Conservation (phyloP, 2,888 invertebrate species). For the Rotaria magnacalcarata region DNA sequence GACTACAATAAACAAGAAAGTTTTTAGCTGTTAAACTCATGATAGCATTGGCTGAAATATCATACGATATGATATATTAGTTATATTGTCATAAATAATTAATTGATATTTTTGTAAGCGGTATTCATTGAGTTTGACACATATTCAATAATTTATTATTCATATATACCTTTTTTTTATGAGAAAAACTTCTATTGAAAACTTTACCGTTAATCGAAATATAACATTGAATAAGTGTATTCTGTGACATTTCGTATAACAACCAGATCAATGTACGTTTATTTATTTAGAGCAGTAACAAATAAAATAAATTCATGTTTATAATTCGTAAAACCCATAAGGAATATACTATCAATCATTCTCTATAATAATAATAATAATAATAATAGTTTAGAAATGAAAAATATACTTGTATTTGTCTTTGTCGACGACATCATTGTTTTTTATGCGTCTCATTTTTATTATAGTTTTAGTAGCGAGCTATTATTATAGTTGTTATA, state of each 20-base stretch:
- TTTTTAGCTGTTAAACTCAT: too few species aligned
- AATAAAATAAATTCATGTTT: background rate
- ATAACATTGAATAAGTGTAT: background rate
- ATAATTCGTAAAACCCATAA: background rate
- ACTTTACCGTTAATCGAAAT: background rate
- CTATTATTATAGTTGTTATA: background rate
- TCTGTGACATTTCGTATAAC: background rate
- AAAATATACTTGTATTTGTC: background rate
- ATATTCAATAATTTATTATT: background rate
- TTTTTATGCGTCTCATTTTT: background rate
- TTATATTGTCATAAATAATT: too few species aligned
- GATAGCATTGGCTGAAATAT: too few species aligned
- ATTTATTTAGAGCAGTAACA: background rate
- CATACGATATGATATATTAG: too few species aligned
- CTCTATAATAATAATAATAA: background rate
- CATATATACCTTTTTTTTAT: background rate
- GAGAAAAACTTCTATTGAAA: background rate
- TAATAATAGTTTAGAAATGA: background rate
- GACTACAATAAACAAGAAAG: too few species aligned
- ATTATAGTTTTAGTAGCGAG: too few species aligned
- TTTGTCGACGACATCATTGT: background rate
- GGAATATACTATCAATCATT: background rate
- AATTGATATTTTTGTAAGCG: too few species aligned
- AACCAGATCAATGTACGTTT: background rate
- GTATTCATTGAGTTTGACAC: background rate